These are phyloP conservation scores for Euspilapteryx auroguttella DNA, from an alignment of 2,888 invertebrate species.

Conservation along the genomic window DNA sequence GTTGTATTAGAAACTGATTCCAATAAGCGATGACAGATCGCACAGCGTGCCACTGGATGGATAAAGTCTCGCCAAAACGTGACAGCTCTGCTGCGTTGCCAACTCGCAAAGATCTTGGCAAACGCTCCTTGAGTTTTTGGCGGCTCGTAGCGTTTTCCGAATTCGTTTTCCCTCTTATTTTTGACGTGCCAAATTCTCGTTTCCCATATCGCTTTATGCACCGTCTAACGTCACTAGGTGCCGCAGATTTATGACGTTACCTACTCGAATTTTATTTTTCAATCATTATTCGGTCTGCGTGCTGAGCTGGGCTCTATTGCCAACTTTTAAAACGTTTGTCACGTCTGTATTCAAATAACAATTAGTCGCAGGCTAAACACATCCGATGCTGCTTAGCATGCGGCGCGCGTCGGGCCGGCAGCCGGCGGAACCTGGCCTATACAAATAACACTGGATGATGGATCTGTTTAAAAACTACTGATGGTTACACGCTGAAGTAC, in stretches of 20 bases:
- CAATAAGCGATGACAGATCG: conserved; percentile 8
- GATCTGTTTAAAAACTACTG: too few species aligned
- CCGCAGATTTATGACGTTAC: too few species aligned
- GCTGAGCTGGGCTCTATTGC: conserved; percentile 5
- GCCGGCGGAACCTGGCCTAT: conserved; percentile 10
- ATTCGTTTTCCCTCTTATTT: conserved; percentile 11
- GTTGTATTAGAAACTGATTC: conserved; percentile 13
- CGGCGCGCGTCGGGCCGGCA: conserved; percentile 11
- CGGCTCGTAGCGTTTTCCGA: conserved; percentile 6
- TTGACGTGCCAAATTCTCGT: conserved; percentile 15
- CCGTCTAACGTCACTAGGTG: too few species aligned
- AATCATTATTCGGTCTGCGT: conserved; percentile 10
- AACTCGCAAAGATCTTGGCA: conserved; percentile 17
- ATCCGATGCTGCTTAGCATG: conserved; percentile 16
- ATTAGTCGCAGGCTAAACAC: conserved; percentile 21
- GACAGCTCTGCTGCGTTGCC: conserved; percentile 14
- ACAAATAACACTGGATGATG: too few species aligned
- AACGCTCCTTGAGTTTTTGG: conserved; percentile 10
- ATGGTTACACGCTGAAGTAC: too few species aligned
- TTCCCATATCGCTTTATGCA: too few species aligned
- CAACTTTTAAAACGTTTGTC: conserved; percentile 13
- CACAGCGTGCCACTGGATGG: conserved; percentile 10
- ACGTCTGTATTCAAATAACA: conserved; percentile 37
- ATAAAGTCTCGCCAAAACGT: conserved; percentile 12
- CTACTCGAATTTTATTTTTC: too few species aligned